A percentile compares a stretch with the other conserved stretches of the same genome.
Evolutionary conservation across 64 coral and sea anemone species (phyloP).

Genomic region (Stichodactyla mertensii): DNA sequence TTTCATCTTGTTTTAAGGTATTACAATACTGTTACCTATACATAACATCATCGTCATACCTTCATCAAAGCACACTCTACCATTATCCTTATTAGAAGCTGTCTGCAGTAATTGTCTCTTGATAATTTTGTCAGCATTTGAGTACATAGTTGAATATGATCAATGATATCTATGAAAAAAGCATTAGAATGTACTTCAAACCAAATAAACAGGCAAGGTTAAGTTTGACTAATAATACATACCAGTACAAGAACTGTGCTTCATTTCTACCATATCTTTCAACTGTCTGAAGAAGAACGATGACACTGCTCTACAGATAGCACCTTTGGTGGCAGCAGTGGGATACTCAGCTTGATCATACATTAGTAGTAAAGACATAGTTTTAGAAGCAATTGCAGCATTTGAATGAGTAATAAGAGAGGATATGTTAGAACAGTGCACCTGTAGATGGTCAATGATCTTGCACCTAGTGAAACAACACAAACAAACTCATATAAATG

Average conservation of each 20-base stretch:
- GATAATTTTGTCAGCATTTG: slow-evolving; percentile 37
- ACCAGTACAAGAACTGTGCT: not conserved
- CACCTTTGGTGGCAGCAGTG: not conserved
- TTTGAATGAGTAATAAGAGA: not conserved
- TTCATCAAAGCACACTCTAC: slow-evolving; percentile 40
- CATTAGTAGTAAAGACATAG: not conserved
- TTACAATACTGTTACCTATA: no score
- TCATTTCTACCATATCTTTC: not conserved
- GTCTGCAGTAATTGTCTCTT: slow-evolving; percentile 32
- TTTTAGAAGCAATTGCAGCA: not conserved
- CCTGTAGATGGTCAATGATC: not conserved
- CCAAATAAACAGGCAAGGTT: no score
- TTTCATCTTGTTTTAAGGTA: not conserved
- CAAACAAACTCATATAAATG: not conserved
- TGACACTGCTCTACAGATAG: not conserved
- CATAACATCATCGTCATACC: slow-evolving; percentile 7
- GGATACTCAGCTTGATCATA: not conserved
- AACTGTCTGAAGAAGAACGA: slow-evolving; percentile 10
- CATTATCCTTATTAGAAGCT: slow-evolving; percentile 36
- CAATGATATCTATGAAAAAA: slow-evolving; percentile 8
- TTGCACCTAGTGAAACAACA: slow-evolving; percentile 11
- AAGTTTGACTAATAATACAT: not conserved
- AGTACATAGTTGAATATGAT: slow-evolving; percentile 33
- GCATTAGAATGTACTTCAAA: no score
- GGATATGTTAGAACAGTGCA: not conserved